phyloP scores from a whole-genome alignment of 2,888 invertebrate genomes.

The Urechis unicinctus region DNA sequence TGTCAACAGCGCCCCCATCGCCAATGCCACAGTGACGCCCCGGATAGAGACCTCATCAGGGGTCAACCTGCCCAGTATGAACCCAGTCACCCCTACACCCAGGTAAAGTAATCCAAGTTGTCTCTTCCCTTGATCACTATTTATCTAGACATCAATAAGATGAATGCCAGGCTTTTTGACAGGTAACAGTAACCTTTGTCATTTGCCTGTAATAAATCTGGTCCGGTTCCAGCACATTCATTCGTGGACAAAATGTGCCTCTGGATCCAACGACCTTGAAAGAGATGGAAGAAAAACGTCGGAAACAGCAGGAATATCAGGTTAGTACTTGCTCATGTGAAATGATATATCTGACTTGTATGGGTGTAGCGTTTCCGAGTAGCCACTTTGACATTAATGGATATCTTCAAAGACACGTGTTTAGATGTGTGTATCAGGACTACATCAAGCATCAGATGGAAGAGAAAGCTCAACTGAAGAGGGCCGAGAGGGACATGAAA shows the following conservation, averaged over 20 bases:
- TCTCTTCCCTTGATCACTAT: no score
- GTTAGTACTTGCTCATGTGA: conserved; percentile 21
- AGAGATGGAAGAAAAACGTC: conserved; percentile 68
- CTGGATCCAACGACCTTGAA: conserved; percentile 72
- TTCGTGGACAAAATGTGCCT: conserved; percentile 80
- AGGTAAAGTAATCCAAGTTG: no score
- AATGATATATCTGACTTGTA: not conserved
- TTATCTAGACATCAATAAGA: no score
- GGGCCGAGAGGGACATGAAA: conserved; percentile 29
- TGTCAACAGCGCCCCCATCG: not conserved
- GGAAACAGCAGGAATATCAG: conserved; percentile 74
- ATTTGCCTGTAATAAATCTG: no score
- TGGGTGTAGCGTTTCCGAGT: not conserved
- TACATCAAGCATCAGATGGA: conserved; percentile 15
- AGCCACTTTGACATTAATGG: no score
- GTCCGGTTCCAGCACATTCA: conserved; percentile 55
- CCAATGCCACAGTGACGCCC: not conserved
- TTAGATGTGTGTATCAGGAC: no score
- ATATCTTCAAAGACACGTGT: no score
- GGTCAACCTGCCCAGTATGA: not conserved
- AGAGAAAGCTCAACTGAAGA: conserved; percentile 9
- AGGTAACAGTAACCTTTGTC: no score
- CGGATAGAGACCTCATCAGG: not conserved
- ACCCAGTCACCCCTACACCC: no score
- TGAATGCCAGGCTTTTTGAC: no score